Conservation (phyloP, 2,888 invertebrate genomes). For the Cataglyphis livida region DNA sequence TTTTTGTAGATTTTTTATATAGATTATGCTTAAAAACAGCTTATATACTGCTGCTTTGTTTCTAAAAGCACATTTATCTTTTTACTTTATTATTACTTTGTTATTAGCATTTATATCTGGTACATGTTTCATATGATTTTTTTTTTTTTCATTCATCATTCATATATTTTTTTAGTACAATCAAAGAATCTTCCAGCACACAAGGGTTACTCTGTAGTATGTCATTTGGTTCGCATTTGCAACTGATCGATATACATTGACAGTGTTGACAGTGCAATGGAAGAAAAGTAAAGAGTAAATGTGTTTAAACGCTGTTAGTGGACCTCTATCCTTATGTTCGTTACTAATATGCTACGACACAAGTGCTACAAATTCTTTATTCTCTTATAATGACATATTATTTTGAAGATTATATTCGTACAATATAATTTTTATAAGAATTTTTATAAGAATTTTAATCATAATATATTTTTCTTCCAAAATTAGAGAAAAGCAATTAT, state of each 20-base stretch:
- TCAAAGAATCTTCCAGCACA: slow-evolving; percentile 80
- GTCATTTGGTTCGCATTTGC: slow-evolving; percentile 64
- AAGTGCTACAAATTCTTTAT: slow-evolving; percentile 84
- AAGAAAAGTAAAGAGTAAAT: slow-evolving; percentile 88
- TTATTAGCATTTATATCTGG: slow-evolving; percentile 95
- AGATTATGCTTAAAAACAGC: neutral
- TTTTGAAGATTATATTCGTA: neutral
- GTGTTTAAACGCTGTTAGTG: slow-evolving; percentile 90
- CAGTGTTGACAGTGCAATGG: slow-evolving; percentile 89
- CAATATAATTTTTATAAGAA: neutral
- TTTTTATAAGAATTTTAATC: neutral
- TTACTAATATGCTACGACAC: slow-evolving; percentile 89
- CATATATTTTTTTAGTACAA: neutral
- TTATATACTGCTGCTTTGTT: neutral
- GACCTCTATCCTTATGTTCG: slow-evolving; percentile 94
- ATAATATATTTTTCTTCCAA: neutral
- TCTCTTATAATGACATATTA: neutral
- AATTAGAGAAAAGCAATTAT: slow-evolving; percentile 10
- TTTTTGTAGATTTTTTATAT: neutral
- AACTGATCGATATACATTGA: slow-evolving; percentile 80
- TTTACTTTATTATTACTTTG: neutral
- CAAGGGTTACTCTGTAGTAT: slow-evolving; percentile 82
- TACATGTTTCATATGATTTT: slow-evolving; percentile 85
- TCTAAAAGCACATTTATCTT: neutral
- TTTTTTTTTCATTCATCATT: neutral